phyloP scores from a whole-genome alignment of 2,888 invertebrate species.

The Parasteatoda lunata region DNA sequence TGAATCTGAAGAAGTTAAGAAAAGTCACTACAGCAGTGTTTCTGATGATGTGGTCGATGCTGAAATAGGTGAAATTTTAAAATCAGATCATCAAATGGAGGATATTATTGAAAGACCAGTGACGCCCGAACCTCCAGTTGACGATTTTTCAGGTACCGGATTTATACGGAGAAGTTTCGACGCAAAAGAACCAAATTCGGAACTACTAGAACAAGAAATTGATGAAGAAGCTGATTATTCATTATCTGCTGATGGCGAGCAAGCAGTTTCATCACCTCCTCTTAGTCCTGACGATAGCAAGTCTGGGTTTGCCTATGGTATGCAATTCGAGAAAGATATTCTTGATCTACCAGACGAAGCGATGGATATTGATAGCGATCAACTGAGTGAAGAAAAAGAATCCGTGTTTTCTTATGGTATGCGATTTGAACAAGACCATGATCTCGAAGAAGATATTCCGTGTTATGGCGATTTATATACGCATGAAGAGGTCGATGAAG shows the following conservation, averaged over 20 bases:
- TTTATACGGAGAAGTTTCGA: background rate
- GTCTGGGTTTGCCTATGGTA: conserved; percentile 56
- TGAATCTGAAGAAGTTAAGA: conserved; percentile 23
- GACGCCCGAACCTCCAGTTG: conserved; percentile 63
- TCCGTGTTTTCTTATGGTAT: conserved; percentile 50
- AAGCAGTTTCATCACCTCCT: conserved; percentile 24
- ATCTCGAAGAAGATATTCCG: conserved; percentile 51
- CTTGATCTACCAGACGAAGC: conserved; percentile 57
- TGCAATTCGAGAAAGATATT: conserved; percentile 60
- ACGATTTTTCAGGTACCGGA: conserved; percentile 16
- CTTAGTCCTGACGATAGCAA: conserved; percentile 39
- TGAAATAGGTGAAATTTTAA: conserved; percentile 57
- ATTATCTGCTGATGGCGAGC: conserved; percentile 15
- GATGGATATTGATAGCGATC: conserved; percentile 67
- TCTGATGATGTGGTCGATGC: conserved; percentile 56
- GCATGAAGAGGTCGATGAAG: conserved; percentile 81
- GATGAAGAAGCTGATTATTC: background rate
- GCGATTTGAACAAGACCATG: conserved; percentile 61
- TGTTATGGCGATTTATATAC: conserved; percentile 74
- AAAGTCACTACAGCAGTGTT: conserved; percentile 43
- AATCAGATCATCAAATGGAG: conserved; percentile 48
- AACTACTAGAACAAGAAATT: conserved; percentile 2
- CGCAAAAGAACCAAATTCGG: background rate
- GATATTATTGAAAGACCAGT: conserved; percentile 65
- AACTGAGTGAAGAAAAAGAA: conserved; percentile 61